Conservation (phyloP, 2,113 vertebrate genomes). For the Echinops telfairi region DNA sequence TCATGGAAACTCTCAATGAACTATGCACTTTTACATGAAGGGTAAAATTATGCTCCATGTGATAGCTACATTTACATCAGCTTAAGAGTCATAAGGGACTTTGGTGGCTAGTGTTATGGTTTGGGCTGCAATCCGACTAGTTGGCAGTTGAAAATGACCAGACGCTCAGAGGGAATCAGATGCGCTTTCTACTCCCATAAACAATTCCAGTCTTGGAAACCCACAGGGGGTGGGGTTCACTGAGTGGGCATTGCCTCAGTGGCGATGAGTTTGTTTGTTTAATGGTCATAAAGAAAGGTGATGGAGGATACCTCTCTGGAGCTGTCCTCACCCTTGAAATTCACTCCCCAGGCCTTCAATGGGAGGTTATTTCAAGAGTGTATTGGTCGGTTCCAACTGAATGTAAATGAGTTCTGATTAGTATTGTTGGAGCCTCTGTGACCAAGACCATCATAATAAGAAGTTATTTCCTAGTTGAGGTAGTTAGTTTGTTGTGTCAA, state of each 20-base stretch:
- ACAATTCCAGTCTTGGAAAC: no score
- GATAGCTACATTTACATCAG: conserved; percentile 75
- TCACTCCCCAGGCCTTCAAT: conserved; percentile 45
- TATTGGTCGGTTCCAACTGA: not conserved
- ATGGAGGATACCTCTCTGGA: conserved; percentile 29
- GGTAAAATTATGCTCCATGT: conserved; percentile 58
- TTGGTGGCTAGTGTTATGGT: no score
- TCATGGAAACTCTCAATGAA: conserved; percentile 62
- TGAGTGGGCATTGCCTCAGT: no score
- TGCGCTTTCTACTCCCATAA: no score
- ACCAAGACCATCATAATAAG: not conserved
- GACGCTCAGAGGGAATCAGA: no score
- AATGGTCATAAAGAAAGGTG: not conserved
- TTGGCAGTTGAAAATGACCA: no score
- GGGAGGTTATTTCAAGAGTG: not conserved
- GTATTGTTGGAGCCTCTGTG: not conserved
- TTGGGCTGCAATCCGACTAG: no score
- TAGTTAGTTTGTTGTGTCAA: no score
- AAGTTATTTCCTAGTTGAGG: not conserved
- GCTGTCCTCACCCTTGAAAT: conserved; percentile 50
- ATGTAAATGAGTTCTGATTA: not conserved
- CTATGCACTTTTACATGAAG: conserved; percentile 75
- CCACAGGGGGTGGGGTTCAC: no score
- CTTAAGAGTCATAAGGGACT: conserved; percentile 9
- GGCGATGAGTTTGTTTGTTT: no score